Evolutionary conservation across 2,113 vertebrate species (phyloP), one percentile per base, ranked within the genome.

Genomic region (Piaya cayana): DNA sequence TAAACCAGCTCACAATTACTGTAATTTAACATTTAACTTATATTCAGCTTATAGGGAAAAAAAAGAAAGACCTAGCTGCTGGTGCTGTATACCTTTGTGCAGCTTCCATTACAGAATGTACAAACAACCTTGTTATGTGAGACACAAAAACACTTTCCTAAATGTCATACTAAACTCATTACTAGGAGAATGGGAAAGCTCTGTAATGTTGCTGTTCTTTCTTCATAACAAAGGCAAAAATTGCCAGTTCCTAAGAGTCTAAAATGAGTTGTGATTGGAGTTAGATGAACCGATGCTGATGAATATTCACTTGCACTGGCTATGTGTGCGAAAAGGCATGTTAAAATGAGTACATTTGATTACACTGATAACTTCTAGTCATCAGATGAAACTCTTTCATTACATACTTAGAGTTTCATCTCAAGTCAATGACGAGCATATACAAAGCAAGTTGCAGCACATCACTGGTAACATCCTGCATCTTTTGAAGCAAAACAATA

Each of bases 1-100:
- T 92, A 94, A 98, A 98, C 58, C 95, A 97, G 79, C 88, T 96
- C 83, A 90, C 92, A 97, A 97, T 97, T 97, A 96, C 95, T 94
- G 45, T 97, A 97, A 98, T 98, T 97, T 97, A 95, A 91, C 91
- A 97, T 97, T 98, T 98, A 98, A 96, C 91, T 97, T 83, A 82
- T 72, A 97, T 97, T 97, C 89, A 97, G 81, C 92, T 94, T 82
- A 89, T 22, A 60, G 76, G n/a, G 76, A 43, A 91, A 94, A 94
- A 91, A 94, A 95, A 94, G 92, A 86, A 80, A 82, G 45, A 63
- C 60, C 52, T 72, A 91, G 39, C 42, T 93, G 60, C 65, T 96
- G 58, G 53, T 88, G 43, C 82, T 89, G 67, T 76, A 60, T 90
- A 80, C 71, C 59, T 97, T 95, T 92, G 88, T 67, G 60, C 69